Percentiles rank a stretch among this genome's conserved stretches.
phyloP scores from a whole-genome alignment of 2,888 invertebrate genomes.

The Autographa pulchrina region DNA sequence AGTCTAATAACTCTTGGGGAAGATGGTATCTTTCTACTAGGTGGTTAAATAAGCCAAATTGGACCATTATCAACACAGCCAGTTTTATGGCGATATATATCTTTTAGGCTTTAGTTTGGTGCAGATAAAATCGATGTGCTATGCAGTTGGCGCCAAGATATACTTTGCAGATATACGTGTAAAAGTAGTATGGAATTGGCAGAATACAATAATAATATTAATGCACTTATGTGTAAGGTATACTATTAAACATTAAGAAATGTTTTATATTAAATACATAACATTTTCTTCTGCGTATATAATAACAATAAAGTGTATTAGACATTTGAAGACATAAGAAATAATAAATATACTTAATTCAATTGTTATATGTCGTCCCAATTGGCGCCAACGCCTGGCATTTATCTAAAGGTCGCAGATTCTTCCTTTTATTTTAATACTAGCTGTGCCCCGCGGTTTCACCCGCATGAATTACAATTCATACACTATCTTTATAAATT shows the following conservation, averaged over 20 bases:
- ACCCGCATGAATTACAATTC: too few species aligned
- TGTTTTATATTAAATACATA: too few species aligned
- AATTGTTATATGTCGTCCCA: not conserved
- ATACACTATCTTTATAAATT: too few species aligned
- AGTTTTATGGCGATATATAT: conserved; percentile 77
- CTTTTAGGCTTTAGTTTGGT: conserved; percentile 70
- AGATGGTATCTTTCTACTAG: conserved; percentile 75
- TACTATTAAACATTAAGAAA: too few species aligned
- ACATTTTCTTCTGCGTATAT: too few species aligned
- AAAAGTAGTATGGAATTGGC: not conserved
- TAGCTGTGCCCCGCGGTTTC: too few species aligned
- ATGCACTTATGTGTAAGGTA: too few species aligned
- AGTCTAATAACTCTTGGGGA: conserved; percentile 79
- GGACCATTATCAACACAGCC: conserved; percentile 75
- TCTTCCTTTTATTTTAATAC: not conserved
- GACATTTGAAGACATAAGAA: too few species aligned
- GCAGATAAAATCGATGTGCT: conserved; percentile 70
- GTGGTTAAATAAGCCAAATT: conserved; percentile 86
- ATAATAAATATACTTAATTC: not conserved
- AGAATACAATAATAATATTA: too few species aligned
- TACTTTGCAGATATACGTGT: not conserved
- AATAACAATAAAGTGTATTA: too few species aligned
- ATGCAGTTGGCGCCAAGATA: conserved; percentile 40
- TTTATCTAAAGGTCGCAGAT: not conserved
- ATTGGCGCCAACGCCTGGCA: not conserved